Base-by-base conservation (phyloP, 2,113 vertebrate species). In the Neomonachus schauinslandi region DNA sequence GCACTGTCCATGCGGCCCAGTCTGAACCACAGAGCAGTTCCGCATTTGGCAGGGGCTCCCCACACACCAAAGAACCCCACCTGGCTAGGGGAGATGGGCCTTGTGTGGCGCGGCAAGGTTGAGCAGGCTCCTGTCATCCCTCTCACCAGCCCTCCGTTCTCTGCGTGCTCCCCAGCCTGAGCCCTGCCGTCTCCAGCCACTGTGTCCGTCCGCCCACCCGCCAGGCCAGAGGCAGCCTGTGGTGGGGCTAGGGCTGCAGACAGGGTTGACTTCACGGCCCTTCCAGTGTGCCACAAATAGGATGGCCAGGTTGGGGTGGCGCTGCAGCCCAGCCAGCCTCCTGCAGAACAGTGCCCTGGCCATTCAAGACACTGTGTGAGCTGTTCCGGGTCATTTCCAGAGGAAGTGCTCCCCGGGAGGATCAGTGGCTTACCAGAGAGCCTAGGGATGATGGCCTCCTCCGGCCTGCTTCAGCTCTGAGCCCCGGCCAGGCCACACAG, bases 311-410 rank as follows among this genome's bases (percentile, higher is more conserved):
- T 7, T 6, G 71, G 21, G 11, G 9, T 39, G 26, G 36, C 18
- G 1, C 16, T 79, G 67, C 16, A 31, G 33, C 33, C 53, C 31
- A 36, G 55, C 46, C n/a, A 28, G 28, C n/a, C 63, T 39, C 51
- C 49, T 13, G 42, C 74, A n/a, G 26, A 8, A 4, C 39, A 5
- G 18, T 10, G 15, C 49, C 19, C 21, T 46, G 11, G 26, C 42
- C 28, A 0, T 19, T n/a, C 10, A 12, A 22, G 8, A 8, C 2
- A 2, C 31, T 39, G 3, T 24, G 4, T 0, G 11, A 28, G 18
- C 55, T 61, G 5, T 51, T 39, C 3, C 1, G 4, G n/a, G 57
- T 88, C 72, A 3, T 24, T 42, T 24, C 55, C 19, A 22, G n/a
- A 63, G 26, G 77, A 71, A 49, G 39, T 3, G 33, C 46, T 39